Base-by-base conservation (phyloP, 2,797 vertebrate genomes). In the Botia kubotai region DNA sequence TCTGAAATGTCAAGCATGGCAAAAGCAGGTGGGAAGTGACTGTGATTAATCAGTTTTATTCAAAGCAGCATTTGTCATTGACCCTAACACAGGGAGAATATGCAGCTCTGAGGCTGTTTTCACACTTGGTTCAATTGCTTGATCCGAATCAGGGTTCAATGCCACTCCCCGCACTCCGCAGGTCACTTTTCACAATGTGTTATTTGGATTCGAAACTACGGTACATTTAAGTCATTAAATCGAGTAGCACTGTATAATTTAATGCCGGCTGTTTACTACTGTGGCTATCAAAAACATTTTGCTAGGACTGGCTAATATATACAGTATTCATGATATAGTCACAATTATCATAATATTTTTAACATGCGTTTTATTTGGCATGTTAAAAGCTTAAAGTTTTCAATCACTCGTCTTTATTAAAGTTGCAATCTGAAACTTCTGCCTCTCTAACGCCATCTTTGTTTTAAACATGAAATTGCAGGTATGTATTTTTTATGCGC, bases 1-100 rank as follows among this genome's bases (percentile, higher is more conserved):
- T 79, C 58, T 85, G 82, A 91, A 89, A 91, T 87, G 84, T 89
- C 86, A 86, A 85, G 82, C 84, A 84, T 73, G 74, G 80, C 82
- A 75, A 80, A 85, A 80, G 39, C 78, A 69, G 81, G 80, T 82
- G 77, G 77, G 72, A 84, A 70, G 79, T 62, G 48, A 75, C 57
- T 75, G 83, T 74, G 60, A 80, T 89, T 86, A 87, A 87, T 83
- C 72, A 69, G 80, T 74, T 78, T 76, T 83, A 86, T 68, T 23
- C 79, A 75, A 72, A 69, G 72, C 66, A 72, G 52, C 19, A 70
- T 63, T 74, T 63, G 67, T 78, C 72, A 68, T 19, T 88, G 86
- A 90, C 85, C 89, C 83, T 71, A 73, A 83, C 82, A 79, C 77
- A 48, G 29, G 23, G 76, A 73, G 29, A 77, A 72, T 73, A 79